These are phyloP conservation scores for Spodoptera litura DNA, from an alignment of 1,140 invertebrate species.

Conservation along the genomic window DNA sequence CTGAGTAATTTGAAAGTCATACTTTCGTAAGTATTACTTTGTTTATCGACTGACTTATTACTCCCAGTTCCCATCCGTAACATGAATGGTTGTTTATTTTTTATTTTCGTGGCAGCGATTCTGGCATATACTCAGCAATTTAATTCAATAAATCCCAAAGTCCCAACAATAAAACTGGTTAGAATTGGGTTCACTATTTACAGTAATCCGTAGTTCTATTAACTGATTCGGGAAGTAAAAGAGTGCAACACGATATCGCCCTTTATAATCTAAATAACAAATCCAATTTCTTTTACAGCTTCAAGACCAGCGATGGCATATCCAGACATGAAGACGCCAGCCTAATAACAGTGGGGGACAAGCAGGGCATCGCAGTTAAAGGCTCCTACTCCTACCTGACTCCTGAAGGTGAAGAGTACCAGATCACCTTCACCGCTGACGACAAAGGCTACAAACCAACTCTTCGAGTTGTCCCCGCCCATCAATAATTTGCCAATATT, in stretches of 20 bases:
- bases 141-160: too few relatives aligned
- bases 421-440: constrained; percentile 88
- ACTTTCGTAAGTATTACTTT: too few relatives aligned
- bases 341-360: constrained; percentile 85
- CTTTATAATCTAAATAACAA: not conserved
- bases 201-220: not conserved
- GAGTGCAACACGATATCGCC: not conserved
- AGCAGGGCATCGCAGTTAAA: constrained; percentile 88
- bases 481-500: constrained; percentile 48
- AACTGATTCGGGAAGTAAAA: not conserved
- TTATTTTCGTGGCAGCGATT: too few relatives aligned
- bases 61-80: too few relatives aligned
- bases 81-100: too few relatives aligned
- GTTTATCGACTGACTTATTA: too few relatives aligned
- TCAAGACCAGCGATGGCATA: constrained; percentile 82
- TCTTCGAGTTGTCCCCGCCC: constrained; percentile 58
- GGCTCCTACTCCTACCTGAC: constrained; percentile 88
- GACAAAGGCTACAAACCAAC: constrained; percentile 87
- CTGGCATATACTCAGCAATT: too few relatives aligned
- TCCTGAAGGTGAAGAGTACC: constrained; percentile 90
- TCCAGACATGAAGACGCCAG: constrained; percentile 79
- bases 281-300: constrained; percentile 61
- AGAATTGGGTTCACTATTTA: too few relatives aligned
- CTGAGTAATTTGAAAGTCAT: too few relatives aligned
- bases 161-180: too few relatives aligned